A percentile compares a stretch with the other conserved stretches of the same genome.
Evolutionary conservation across 2,797 vertebrate genomes (phyloP).

Genomic region (Echeneis naucrates): DNA sequence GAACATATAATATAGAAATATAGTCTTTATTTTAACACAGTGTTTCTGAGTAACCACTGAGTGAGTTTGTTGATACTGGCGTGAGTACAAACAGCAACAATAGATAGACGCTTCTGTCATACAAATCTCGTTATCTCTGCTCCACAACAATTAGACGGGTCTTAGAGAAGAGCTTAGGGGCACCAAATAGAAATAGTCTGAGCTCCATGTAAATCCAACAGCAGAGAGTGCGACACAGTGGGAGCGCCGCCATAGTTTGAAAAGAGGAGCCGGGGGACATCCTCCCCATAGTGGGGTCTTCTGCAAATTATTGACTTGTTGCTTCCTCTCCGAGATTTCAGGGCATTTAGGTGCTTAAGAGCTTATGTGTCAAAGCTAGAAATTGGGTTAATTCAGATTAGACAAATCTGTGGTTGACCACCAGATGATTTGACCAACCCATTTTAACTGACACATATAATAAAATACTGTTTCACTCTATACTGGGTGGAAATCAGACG

Average conservation of each 20-base stretch:
- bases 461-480: background rate
- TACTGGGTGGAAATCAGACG: background rate
- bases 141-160: conserved; percentile 54
- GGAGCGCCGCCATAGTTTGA: conserved; percentile 32
- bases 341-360: conserved; percentile 72
- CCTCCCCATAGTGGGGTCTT: conserved; percentile 48
- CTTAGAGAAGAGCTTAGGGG: conserved; percentile 40
- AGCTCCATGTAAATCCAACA: conserved; percentile 48
- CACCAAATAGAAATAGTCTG: conserved; percentile 40
- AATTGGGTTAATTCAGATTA: conserved; percentile 83
- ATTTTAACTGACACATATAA: conserved; percentile 32
- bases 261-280: conserved; percentile 48
- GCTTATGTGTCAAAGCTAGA: conserved; percentile 75
- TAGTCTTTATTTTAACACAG: background rate
- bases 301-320: conserved; percentile 68
- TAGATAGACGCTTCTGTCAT: conserved; percentile 39
- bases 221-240: conserved; percentile 39
- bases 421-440: conserved; percentile 33
- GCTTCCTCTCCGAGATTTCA: conserved; percentile 70
- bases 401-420: conserved; percentile 62
- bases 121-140: conserved; percentile 71
- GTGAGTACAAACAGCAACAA: conserved; percentile 33
- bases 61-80: conserved; percentile 46
- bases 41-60: background rate
- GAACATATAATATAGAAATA: background rate